A percentile compares a stretch with the other conserved stretches of the same genome.
Conservation (phyloP, 53 echinoderm and acorn worm genomes). For the Henricia sp. region DNA sequence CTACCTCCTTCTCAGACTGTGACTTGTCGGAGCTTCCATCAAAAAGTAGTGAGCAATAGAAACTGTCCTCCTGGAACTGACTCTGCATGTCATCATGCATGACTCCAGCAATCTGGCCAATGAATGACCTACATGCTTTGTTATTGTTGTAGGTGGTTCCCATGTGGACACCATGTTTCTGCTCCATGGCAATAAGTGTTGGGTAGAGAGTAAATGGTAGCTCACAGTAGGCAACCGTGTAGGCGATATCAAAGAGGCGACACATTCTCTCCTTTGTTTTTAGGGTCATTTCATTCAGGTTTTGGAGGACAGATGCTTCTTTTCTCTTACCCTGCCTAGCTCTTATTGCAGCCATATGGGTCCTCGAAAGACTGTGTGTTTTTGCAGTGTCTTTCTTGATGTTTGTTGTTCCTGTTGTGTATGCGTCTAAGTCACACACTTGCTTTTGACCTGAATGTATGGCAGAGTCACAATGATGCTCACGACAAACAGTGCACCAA, state of each 20-base stretch:
- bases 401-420: constrained; percentile 37
- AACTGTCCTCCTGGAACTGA: constrained; percentile 30
- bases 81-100: constrained; percentile 39
- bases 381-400: constrained; percentile 56
- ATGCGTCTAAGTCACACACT: constrained; percentile 58
- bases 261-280: constrained; percentile 12
- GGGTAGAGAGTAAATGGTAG: constrained; percentile 27
- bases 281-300: constrained; percentile 1
- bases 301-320: not conserved
- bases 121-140: constrained; percentile 22
- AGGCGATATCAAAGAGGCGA: constrained; percentile 49
- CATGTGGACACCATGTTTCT: constrained; percentile 27
- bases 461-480: not conserved
- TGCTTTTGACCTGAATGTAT: constrained; percentile 49
- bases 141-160: constrained; percentile 19
- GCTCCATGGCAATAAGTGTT: constrained; percentile 17
- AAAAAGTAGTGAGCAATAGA: constrained; percentile 47
- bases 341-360: constrained; percentile 17
- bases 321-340: not conserved
- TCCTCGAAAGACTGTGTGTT: constrained; percentile 17
- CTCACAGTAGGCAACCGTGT: constrained; percentile 44
- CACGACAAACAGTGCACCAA: constrained; percentile 43
- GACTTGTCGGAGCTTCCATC: constrained; percentile 52
- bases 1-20: constrained; percentile 24
- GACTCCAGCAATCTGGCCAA: constrained; percentile 15